phyloP scores from a whole-genome alignment of 2,888 invertebrate species.

The Abscondita cerata region DNA sequence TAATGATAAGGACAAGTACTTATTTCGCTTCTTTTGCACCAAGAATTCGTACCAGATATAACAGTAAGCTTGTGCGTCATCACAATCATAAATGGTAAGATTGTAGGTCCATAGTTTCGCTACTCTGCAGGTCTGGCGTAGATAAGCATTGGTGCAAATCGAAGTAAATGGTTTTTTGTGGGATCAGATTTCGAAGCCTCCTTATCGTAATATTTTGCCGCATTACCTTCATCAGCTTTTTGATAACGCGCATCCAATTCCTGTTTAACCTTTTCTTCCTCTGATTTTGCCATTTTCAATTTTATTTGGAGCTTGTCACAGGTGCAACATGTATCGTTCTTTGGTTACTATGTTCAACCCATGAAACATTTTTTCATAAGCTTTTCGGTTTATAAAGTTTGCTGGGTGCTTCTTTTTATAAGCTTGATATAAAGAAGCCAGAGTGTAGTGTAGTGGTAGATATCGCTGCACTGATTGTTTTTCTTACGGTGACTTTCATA shows the following conservation, averaged over 20 bases:
- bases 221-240: too few relatives aligned
- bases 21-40: neutral
- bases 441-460: neutral
- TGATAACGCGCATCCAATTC: too few relatives aligned
- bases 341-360: neutral
- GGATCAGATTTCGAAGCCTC: neutral
- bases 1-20: constrained; percentile 12
- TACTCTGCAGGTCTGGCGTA: constrained; percentile 39
- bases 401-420: neutral
- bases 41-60: too few relatives aligned
- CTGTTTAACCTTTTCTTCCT: neutral
- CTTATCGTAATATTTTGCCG: neutral
- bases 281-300: neutral
- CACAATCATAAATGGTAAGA: constrained; percentile 41
- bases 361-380: neutral
- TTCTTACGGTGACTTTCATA: neutral
- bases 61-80: constrained; percentile 12
- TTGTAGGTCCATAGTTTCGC: constrained; percentile 45
- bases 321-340: neutral
- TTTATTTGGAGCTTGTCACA: constrained; percentile 1
- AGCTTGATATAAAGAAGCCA: neutral
- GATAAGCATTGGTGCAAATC: constrained; percentile 3
- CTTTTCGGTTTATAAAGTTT: neutral
- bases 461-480: neutral
- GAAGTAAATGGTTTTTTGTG: neutral